phyloP scores from a whole-genome alignment of 2,797 vertebrate species.

The Buceros bicornis region DNA sequence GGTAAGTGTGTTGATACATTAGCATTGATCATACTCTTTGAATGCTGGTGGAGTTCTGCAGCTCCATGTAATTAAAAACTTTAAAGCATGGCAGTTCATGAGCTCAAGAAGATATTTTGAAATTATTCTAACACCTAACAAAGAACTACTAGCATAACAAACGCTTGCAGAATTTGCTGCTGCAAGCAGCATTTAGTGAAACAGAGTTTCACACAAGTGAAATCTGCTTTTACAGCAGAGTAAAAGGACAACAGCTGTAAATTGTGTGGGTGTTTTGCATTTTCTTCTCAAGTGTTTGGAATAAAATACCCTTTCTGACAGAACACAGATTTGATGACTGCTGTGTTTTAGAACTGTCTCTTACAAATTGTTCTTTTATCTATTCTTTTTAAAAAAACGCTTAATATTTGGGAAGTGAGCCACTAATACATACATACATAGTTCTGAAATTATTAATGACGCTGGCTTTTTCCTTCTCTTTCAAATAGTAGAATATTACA shows the following conservation, averaged over 20 bases:
- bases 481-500: background rate
- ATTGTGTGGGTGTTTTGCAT: slow-evolving; percentile 51
- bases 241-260: slow-evolving; percentile 63
- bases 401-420: background rate
- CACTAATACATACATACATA: background rate
- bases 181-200: slow-evolving; percentile 1
- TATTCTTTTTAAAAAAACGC: background rate
- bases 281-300: slow-evolving; percentile 55
- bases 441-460: background rate
- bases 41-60: background rate
- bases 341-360: background rate
- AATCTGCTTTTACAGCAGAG: slow-evolving; percentile 64
- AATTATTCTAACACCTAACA: slow-evolving; percentile 1
- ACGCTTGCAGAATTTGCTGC: slow-evolving; percentile 17
- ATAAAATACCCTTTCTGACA: slow-evolving; percentile 24
- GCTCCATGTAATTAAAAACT: background rate
- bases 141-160: background rate
- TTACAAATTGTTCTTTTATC: background rate
- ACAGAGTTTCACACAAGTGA: slow-evolving; percentile 19
- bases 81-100: background rate
- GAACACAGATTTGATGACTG: slow-evolving; percentile 17
- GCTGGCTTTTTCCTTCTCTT: background rate
- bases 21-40: background rate
- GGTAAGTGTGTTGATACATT: background rate
- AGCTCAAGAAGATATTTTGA: background rate